Conservation (phyloP, 1,140 invertebrate genomes). For the Drosophila oshimai region DNA sequence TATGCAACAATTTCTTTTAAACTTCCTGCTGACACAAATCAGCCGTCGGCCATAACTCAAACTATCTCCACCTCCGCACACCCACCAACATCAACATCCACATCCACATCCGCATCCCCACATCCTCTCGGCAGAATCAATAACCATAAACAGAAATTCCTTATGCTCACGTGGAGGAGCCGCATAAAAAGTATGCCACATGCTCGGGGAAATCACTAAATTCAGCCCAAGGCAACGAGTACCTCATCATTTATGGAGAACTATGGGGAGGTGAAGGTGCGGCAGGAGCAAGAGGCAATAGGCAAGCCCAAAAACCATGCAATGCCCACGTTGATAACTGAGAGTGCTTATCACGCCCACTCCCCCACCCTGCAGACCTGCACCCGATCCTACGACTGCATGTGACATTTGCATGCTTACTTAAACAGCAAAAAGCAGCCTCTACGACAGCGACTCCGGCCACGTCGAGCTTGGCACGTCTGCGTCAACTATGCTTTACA, state of each 20-base stretch:
- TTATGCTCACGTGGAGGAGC: constrained; percentile 58
- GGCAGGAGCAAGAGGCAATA: neutral
- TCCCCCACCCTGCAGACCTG: neutral
- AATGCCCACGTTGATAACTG: constrained; percentile 61
- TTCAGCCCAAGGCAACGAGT: constrained; percentile 54
- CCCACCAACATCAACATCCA: too few species aligned
- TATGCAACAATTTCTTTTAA: constrained; percentile 54
- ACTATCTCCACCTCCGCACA: constrained; percentile 36
- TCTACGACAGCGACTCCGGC: constrained; percentile 8
- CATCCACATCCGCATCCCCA: constrained; percentile 23
- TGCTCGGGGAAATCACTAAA: constrained; percentile 79
- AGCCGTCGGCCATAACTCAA: constrained; percentile 55
- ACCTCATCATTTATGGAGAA: constrained; percentile 70
- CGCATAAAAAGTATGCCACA: constrained; percentile 68
- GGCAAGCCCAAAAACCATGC: constrained; percentile 24
- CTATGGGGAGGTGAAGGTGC: too few species aligned
- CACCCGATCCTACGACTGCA: constrained; percentile 34
- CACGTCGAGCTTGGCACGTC: constrained; percentile 46
- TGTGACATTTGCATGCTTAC: constrained; percentile 81
- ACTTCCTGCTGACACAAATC: constrained; percentile 62
- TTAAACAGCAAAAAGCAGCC: constrained; percentile 75
- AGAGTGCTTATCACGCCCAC: constrained; percentile 69
- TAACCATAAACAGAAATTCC: constrained; percentile 69
- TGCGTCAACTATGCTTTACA: constrained; percentile 54
- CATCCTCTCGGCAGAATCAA: constrained; percentile 51